Conservation (phyloP, 2,113 vertebrate genomes). For the Motacilla tschutschensis region DNA sequence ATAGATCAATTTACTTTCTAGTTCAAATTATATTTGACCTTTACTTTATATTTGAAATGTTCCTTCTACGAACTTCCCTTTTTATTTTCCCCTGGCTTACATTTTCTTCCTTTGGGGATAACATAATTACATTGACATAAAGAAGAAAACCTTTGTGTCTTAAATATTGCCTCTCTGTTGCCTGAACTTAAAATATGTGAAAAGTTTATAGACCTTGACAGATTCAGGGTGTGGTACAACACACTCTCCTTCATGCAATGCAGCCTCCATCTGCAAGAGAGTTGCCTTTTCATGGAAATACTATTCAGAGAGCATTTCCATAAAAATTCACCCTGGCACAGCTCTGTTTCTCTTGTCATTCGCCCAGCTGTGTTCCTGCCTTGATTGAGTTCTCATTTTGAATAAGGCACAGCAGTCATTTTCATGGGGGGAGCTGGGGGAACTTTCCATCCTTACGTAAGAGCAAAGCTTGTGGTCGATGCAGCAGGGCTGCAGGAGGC, state of each 20-base stretch:
- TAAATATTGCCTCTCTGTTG: not conserved
- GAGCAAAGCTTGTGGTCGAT: not conserved
- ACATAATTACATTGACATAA: not conserved
- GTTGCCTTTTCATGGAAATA: slow-evolving; percentile 63
- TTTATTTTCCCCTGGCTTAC: not conserved
- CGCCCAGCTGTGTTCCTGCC: slow-evolving; percentile 64
- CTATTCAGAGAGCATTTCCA: slow-evolving; percentile 56
- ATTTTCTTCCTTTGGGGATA: not conserved
- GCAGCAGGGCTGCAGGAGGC: not conserved
- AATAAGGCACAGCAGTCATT: slow-evolving; percentile 31
- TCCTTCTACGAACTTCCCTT: not conserved
- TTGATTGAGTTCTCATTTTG: slow-evolving; percentile 56
- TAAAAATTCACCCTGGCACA: slow-evolving; percentile 47
- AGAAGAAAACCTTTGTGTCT: slow-evolving; percentile 37
- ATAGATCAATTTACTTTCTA: not conserved
- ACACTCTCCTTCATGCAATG: not conserved
- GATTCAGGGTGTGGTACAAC: slow-evolving; percentile 26
- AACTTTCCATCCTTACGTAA: slow-evolving; percentile 57
- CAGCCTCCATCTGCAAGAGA: slow-evolving; percentile 31
- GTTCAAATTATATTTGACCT: slow-evolving; percentile 18
- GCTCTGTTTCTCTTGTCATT: slow-evolving; percentile 67
- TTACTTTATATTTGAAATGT: not conserved
- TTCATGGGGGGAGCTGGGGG: not conserved
- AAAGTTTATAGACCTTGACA: slow-evolving; percentile 40
- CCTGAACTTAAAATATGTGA: slow-evolving; percentile 30